Evolutionary conservation across 2,113 vertebrate species (phyloP).

Genomic region (Rattus rattus): DNA sequence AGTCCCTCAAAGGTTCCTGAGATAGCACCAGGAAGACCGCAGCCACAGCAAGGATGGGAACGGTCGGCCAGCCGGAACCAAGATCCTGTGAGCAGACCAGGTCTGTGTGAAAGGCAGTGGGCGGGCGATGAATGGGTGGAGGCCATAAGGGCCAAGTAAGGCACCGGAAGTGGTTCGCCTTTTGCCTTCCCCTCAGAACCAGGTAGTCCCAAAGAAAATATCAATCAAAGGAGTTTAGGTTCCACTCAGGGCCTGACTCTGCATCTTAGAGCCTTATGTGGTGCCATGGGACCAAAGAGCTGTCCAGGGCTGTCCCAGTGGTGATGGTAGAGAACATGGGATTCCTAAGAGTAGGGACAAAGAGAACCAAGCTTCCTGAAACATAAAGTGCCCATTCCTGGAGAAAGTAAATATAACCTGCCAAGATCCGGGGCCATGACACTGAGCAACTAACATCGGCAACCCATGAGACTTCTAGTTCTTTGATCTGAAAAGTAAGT

Average conservation of each 20-base stretch:
- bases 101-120: not conserved
- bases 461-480: not conserved
- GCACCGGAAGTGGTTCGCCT: not conserved
- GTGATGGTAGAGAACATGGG: not conserved
- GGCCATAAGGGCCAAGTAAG: not conserved
- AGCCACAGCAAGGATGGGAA: not conserved
- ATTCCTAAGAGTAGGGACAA: not conserved
- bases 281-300: too few species aligned
- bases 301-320: not conserved
- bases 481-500: not conserved
- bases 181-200: not conserved
- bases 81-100: not conserved
- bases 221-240: not conserved
- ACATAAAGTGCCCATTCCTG: too few species aligned
- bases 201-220: not conserved
- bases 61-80: not conserved
- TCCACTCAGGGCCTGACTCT: not conserved
- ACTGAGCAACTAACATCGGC: not conserved
- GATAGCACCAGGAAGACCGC: not conserved
- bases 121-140: not conserved
- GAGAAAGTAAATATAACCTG: not conserved
- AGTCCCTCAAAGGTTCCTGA: not conserved
- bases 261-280: not conserved
- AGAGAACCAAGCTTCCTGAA: too few species aligned
- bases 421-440: not conserved